Base-by-base conservation (phyloP, 2,888 invertebrate genomes). In the Oscheius sp. region DNA sequence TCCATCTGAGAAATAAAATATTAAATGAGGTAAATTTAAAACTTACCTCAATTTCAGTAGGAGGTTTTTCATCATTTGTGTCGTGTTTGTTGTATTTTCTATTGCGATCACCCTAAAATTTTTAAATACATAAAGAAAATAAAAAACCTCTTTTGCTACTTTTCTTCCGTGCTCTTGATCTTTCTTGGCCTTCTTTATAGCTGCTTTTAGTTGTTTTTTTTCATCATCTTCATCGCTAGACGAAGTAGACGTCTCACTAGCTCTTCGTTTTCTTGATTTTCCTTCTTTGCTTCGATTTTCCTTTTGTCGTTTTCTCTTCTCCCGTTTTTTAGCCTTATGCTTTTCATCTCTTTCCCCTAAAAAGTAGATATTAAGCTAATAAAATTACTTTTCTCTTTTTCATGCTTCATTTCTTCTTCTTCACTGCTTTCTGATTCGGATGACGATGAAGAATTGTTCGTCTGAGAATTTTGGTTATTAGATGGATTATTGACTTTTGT, bases 31-130 rank as follows among this genome's bases (percentile, higher is more conserved):
- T n/a, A n/a, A n/a, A n/a, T n/a, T n/a, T n/a, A n/a, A n/a, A n/a
- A n/a, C n/a, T n/a, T n/a, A n/a, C n/a, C n/a, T 97, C 94, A 74
- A 94, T 93, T 70, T 93, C 93, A 0, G 94, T 92, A 0, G 94
- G 94, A 70, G 74, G 71, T 80, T 92, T 92, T 6, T 17, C 8
- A 17, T 59, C 59, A 0, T 91, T 91, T 44, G 88, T 87, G 71
- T 86, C 86, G 86, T 87, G 88, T 83, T 94, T 94, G 87, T 97
- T 95, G 87, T 95, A 98, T 0, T 93, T 92, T 2, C 96, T 90
- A 83, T 95, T 94, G 17, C 95, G 89, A 84, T 97, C 97, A 86
- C 67, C 92, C 82, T 81, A 47, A 57, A 81, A 32, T 26, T 41
- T 57, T 32, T 14, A 1, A 30, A 32, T 62, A 28, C 5, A 24